These are phyloP conservation scores for Simalia tracyae DNA, from an alignment of 2,797 vertebrate species.

Conservation along the genomic window DNA sequence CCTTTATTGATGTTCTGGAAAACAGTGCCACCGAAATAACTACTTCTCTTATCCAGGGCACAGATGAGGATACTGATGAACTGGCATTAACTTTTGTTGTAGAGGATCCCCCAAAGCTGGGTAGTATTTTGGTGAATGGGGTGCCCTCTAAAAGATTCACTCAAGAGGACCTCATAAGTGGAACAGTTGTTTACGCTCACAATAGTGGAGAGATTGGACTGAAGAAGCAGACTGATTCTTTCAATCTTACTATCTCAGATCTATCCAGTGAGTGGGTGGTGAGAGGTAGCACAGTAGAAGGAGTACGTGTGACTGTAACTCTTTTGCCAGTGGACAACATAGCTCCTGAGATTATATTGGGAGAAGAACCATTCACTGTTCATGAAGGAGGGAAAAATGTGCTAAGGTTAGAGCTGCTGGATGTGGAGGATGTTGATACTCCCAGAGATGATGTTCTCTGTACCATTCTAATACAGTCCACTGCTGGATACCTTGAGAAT, in stretches of 20 bases:
- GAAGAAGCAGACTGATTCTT: conserved; percentile 78
- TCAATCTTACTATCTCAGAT: conserved; percentile 84
- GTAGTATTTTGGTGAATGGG: conserved; percentile 81
- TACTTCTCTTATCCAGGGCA: conserved; percentile 80
- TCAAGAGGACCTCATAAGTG: conserved; percentile 83
- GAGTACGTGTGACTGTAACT: conserved; percentile 80
- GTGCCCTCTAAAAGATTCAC: conserved; percentile 80
- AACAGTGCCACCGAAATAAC: conserved; percentile 84
- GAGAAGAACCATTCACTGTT: conserved; percentile 74
- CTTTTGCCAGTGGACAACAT: conserved; percentile 85
- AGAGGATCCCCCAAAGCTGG: conserved; percentile 81
- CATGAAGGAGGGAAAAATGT: conserved; percentile 84
- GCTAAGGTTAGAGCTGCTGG: conserved; percentile 79
- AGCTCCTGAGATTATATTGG: conserved; percentile 77
- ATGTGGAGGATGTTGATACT: conserved; percentile 83
- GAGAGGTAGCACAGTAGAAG: conserved; percentile 81
- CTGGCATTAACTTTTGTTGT: conserved; percentile 83
- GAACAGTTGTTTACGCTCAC: conserved; percentile 81
- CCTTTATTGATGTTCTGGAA: conserved; percentile 83
- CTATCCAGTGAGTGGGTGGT: conserved; percentile 81
- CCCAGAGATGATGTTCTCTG: conserved; percentile 83
- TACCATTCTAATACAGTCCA: conserved; percentile 82
- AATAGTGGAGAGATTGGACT: conserved; percentile 85
- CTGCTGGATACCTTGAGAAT: conserved; percentile 88
- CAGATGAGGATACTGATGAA: conserved; percentile 81